These are phyloP conservation scores for Syngnathus acus DNA, from an alignment of 2,797 vertebrate genomes.

Conservation along the genomic window DNA sequence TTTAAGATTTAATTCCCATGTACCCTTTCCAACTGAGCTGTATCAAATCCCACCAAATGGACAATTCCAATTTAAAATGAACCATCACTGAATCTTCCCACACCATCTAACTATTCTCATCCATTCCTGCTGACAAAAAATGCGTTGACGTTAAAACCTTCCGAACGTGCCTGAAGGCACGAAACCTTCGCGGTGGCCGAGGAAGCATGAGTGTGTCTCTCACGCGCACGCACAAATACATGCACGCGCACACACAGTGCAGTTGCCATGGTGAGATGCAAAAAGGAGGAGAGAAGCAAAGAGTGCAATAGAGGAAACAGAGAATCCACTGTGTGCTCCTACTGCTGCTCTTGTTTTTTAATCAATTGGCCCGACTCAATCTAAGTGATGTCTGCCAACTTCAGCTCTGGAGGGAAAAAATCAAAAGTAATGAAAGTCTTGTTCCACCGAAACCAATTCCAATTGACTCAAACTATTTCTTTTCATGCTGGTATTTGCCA, in stretches of 20 bases:
- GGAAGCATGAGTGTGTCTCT: constrained; percentile 43
- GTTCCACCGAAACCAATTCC: constrained; percentile 25
- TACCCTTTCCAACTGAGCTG: too few relatives aligned
- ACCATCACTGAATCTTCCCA: too few relatives aligned
- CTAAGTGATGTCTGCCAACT: constrained; percentile 36
- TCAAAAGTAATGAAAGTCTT: constrained; percentile 15
- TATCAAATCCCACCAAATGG: too few relatives aligned
- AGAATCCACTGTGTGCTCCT: constrained; percentile 55
- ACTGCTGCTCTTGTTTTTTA: constrained; percentile 45
- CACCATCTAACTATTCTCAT: too few relatives aligned
- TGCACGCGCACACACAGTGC: constrained; percentile 21
- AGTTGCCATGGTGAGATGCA: constrained; percentile 72
- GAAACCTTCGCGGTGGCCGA: constrained; percentile 42
- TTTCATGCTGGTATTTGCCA: constrained; percentile 33
- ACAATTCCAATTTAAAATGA: too few relatives aligned
- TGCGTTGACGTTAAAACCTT: constrained; percentile 50
- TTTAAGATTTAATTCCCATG: too few relatives aligned
- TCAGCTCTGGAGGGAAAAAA: constrained; percentile 41
- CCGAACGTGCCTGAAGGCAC: constrained; percentile 59
- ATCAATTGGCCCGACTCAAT: constrained; percentile 43
- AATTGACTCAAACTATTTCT: constrained; percentile 26
- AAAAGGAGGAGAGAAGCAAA: constrained; percentile 54
- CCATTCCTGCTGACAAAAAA: too few relatives aligned
- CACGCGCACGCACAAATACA: constrained; percentile 7
- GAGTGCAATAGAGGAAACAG: constrained; percentile 57